Evolutionary conservation across 2,797 vertebrate species (phyloP).

Genomic region (Menidia menidia): DNA sequence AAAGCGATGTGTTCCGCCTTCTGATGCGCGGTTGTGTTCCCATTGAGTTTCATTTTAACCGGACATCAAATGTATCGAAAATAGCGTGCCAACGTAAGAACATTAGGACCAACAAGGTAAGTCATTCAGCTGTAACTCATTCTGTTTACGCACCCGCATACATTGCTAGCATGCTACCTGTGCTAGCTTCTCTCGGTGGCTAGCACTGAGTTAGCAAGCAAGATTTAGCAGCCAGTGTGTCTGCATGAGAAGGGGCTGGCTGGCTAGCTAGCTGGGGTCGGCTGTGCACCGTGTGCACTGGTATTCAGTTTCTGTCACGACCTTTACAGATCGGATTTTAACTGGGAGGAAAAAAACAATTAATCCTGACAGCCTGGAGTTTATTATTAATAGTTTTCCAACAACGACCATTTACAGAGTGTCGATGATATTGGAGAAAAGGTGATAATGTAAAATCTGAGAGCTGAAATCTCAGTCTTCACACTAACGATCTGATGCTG

Average conservation of each 20-base stretch:
- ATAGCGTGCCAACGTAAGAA: neutral
- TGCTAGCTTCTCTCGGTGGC: constrained; percentile 52
- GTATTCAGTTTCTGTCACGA: constrained; percentile 47
- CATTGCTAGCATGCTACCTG: constrained; percentile 54
- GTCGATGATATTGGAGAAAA: constrained; percentile 9
- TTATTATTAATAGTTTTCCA: neutral
- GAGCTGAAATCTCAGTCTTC: constrained; percentile 16
- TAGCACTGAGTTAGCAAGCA: constrained; percentile 39
- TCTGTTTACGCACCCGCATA: constrained; percentile 1
- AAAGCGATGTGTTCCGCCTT: constrained; percentile 46
- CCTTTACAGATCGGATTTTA: constrained; percentile 20
- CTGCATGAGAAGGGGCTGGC: constrained; percentile 21
- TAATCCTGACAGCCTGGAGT: neutral
- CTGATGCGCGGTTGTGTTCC: constrained; percentile 6
- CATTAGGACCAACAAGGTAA: constrained; percentile 45
- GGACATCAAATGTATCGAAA: constrained; percentile 29
- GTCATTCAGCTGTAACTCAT: constrained; percentile 16
- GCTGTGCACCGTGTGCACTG: neutral
- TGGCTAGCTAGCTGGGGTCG: constrained; percentile 12
- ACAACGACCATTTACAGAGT: neutral
- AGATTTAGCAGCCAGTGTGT: constrained; percentile 38
- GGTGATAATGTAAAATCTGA: neutral
- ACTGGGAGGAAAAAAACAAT: neutral
- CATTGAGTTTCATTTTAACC: constrained; percentile 11
- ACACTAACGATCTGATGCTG: constrained; percentile 14